Evolutionary conservation across 2,797 vertebrate species (phyloP).

Genomic region (Telmatherina bonti): DNA sequence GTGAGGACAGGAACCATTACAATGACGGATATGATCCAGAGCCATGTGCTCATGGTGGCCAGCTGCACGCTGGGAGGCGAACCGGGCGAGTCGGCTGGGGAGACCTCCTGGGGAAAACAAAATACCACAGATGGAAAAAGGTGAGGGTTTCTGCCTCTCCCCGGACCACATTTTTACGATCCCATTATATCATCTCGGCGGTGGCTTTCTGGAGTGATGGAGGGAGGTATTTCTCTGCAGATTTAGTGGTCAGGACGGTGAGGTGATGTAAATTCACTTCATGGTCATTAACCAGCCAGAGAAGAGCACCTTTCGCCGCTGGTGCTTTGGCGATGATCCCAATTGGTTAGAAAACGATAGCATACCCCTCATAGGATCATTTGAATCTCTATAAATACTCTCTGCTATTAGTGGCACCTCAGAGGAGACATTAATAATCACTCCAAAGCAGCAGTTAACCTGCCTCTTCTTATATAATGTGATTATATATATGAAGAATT

Average conservation of each 20-base stretch:
- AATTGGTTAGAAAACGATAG: conserved; percentile 69
- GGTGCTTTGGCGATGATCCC: conserved; percentile 63
- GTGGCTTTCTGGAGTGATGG: conserved; percentile 44
- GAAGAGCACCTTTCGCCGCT: conserved; percentile 58
- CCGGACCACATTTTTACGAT: conserved; percentile 62
- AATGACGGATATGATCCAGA: conserved; percentile 61
- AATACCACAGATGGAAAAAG: conserved; percentile 54
- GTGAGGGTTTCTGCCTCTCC: conserved; percentile 46
- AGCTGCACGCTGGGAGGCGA: conserved; percentile 60
- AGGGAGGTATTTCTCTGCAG: conserved; percentile 33
- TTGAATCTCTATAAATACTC: conserved; percentile 58
- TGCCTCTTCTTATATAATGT: not conserved
- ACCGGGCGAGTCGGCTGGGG: conserved; percentile 33
- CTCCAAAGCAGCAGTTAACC: conserved; percentile 10
- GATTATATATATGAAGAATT: not conserved
- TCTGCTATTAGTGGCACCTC: conserved; percentile 38
- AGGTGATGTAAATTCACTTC: conserved; percentile 68
- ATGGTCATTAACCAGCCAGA: conserved; percentile 67
- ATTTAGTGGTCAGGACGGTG: conserved; percentile 48
- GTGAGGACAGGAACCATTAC: conserved; percentile 65
- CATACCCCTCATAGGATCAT: conserved; percentile 51
- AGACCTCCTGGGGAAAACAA: conserved; percentile 69
- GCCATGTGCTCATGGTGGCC: conserved; percentile 37
- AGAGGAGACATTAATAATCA: conserved; percentile 35
- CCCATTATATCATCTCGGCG: conserved; percentile 60